Conservation (phyloP, 2,797 vertebrate genomes). For the Pangasius sanitwongsei region DNA sequence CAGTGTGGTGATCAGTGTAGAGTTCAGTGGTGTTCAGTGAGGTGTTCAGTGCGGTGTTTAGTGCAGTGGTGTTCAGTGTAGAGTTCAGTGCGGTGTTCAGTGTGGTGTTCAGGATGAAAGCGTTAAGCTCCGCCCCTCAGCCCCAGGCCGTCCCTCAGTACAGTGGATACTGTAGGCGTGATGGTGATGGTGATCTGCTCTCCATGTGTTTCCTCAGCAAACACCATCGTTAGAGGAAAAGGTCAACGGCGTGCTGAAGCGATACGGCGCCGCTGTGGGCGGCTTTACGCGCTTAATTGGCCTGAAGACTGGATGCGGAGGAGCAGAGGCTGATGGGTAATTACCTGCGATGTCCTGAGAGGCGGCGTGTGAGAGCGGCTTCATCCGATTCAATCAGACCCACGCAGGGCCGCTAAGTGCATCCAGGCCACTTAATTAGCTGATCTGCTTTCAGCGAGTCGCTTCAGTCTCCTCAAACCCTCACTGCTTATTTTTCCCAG, state of each 20-base stretch:
- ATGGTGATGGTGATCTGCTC: neutral
- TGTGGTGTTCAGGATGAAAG: neutral
- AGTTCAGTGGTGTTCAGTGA: too few relatives aligned
- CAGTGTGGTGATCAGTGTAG: too few relatives aligned
- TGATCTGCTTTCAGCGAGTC: conserved; percentile 74
- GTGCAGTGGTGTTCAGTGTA: too few relatives aligned
- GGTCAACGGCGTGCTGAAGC: conserved; percentile 77
- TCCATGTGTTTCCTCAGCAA: neutral
- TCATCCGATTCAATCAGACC: conserved; percentile 78
- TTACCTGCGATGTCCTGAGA: conserved; percentile 82
- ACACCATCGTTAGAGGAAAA: conserved; percentile 65
- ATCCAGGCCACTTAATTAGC: conserved; percentile 77
- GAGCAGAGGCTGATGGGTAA: conserved; percentile 79
- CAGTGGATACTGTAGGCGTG: too few relatives aligned
- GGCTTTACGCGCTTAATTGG: conserved; percentile 76
- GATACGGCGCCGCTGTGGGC: conserved; percentile 69
- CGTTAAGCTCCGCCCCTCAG: neutral
- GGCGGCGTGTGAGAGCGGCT: conserved; percentile 72
- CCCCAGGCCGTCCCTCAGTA: neutral
- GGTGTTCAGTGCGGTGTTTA: too few relatives aligned
- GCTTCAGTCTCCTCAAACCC: conserved; percentile 57
- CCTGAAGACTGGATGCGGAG: conserved; percentile 74
- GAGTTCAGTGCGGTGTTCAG: neutral
- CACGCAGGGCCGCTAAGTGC: conserved; percentile 75
- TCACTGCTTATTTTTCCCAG: conserved; percentile 29